Conservation (phyloP, 2,113 vertebrate genomes). For the Tenebrosternarchus preto region DNA sequence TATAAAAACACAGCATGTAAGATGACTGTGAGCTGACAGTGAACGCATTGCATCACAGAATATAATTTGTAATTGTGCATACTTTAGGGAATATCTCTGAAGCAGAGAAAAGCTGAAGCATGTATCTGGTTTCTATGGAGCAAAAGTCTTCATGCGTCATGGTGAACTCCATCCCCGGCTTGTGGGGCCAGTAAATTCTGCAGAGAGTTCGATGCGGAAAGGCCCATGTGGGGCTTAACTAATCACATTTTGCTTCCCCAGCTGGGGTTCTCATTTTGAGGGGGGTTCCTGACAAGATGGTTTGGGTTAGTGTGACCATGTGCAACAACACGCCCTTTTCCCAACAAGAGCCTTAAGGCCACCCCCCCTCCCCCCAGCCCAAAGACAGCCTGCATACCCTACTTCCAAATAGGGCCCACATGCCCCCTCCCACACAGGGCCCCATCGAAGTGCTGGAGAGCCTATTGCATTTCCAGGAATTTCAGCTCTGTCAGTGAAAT, state of each 20-base stretch:
- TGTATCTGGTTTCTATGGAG: background rate
- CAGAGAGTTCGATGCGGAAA: slow-evolving; percentile 15
- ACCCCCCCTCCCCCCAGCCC: background rate
- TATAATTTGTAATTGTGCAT: background rate
- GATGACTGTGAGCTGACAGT: no score
- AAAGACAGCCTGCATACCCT: slow-evolving; percentile 9
- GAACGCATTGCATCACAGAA: no score
- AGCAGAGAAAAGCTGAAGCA: background rate
- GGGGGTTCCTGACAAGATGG: slow-evolving; percentile 46
- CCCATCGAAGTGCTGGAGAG: slow-evolving; percentile 14
- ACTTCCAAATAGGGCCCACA: slow-evolving; percentile 31
- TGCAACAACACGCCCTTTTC: slow-evolving; percentile 31
- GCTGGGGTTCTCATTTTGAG: slow-evolving; percentile 33
- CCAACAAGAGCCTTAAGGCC: background rate
- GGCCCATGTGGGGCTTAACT: slow-evolving; percentile 21
- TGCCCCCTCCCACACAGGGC: slow-evolving; percentile 35
- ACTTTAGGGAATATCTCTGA: background rate
- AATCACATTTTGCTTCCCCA: slow-evolving; percentile 44
- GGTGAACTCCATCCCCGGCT: background rate
- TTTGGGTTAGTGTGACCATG: slow-evolving; percentile 45
- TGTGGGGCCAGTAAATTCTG: slow-evolving; percentile 7
- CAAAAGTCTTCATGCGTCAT: background rate
- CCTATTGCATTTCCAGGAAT: slow-evolving; percentile 37
- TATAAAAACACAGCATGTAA: no score
- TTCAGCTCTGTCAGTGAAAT: background rate